Percentiles rank a stretch among this genome's conserved stretches.
These are phyloP conservation scores for Oreotrochilus melanogaster DNA, from an alignment of 2,113 vertebrate genomes.

Conservation along the genomic window DNA sequence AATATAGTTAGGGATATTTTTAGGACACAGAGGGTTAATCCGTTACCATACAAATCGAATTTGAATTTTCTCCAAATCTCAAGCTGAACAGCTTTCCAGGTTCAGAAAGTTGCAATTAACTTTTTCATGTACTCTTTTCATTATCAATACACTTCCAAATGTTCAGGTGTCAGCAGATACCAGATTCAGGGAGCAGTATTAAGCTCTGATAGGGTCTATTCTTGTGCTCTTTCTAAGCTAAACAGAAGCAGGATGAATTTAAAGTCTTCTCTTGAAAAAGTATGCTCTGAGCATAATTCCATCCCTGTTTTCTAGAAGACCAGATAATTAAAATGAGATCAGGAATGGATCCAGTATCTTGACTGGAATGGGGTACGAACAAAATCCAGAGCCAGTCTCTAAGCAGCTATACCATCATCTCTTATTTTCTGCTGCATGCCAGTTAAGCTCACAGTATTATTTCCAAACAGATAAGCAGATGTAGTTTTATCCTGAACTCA, in stretches of 20 bases:
- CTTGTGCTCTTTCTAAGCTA: neutral
- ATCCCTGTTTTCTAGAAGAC: neutral
- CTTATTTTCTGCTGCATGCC: neutral
- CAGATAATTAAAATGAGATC: neutral
- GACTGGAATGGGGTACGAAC: neutral
- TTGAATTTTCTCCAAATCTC: neutral
- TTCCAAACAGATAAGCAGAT: neutral
- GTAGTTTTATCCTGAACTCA: neutral
- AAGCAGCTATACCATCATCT: neutral
- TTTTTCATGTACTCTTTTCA: neutral
- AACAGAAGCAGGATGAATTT: neutral
- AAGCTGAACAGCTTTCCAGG: neutral
- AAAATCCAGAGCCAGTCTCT: neutral
- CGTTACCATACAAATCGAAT: neutral
- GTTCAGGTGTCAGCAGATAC: neutral
- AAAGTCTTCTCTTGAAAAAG: neutral
- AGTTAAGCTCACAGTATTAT: neutral
- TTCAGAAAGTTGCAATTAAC: neutral
- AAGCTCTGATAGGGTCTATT: neutral
- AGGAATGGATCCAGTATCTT: neutral
- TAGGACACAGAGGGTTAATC: neutral
- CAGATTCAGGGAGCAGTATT: neutral
- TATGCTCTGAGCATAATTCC: neutral
- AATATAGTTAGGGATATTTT: neutral
- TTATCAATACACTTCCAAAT: neutral